A percentile compares a stretch with the other conserved stretches of the same genome.
These are phyloP conservation scores for Polyommatus icarus DNA, from an alignment of 2,888 invertebrate genomes.

Conservation along the genomic window DNA sequence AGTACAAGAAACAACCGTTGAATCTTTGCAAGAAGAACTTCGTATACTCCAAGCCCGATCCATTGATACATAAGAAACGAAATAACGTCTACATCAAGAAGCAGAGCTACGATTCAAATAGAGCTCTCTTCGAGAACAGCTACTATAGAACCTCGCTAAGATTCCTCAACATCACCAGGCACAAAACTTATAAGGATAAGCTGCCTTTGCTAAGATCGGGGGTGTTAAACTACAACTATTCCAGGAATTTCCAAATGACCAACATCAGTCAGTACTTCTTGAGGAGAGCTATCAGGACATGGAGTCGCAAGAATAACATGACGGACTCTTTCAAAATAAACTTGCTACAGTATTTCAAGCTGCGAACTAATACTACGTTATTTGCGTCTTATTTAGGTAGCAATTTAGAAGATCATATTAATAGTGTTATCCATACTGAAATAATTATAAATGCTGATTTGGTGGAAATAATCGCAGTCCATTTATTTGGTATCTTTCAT, in stretches of 20 bases:
- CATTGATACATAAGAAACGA: constrained; percentile 34
- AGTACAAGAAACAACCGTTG: constrained; percentile 34
- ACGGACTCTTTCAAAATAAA: constrained; percentile 46
- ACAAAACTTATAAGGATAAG: constrained; percentile 52
- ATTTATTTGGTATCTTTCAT: too few relatives aligned
- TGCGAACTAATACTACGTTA: constrained; percentile 64
- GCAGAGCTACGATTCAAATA: constrained; percentile 40
- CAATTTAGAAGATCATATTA: too few relatives aligned
- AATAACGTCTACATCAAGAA: constrained; percentile 37
- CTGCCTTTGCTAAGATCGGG: constrained; percentile 57
- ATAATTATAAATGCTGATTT: too few relatives aligned
- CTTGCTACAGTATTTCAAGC: constrained; percentile 69
- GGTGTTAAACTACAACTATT: constrained; percentile 54
- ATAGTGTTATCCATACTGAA: too few relatives aligned
- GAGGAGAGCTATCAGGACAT: constrained; percentile 43
- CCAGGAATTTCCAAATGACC: constrained; percentile 56
- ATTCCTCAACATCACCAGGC: constrained; percentile 56
- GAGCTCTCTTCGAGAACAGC: constrained; percentile 54
- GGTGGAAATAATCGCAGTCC: too few relatives aligned
- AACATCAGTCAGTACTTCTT: constrained; percentile 58
- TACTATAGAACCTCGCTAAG: constrained; percentile 59
- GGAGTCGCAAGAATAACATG: constrained; percentile 42
- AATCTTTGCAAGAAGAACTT: constrained; percentile 60
- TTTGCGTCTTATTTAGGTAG: constrained; percentile 64
- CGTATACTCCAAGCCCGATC: constrained; percentile 45